These are phyloP conservation scores for Plectus sambesii DNA, from an alignment of 1,140 invertebrate genomes.

Conservation along the genomic window DNA sequence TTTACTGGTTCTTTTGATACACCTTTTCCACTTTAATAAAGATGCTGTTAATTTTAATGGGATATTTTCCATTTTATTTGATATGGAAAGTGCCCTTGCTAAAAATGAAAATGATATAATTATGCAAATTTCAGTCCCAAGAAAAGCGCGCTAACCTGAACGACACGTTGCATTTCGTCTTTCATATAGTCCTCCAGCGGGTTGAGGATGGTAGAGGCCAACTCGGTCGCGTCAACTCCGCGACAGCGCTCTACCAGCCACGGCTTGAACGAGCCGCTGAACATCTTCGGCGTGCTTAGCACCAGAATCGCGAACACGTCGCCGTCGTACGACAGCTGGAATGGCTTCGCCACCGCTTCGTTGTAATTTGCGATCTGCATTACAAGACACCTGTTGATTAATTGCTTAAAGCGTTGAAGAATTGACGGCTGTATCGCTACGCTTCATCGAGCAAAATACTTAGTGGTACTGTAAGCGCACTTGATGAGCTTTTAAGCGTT, in stretches of 20 bases:
- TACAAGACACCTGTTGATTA: too few species aligned
- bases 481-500: too few species aligned
- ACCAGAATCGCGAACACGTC: conserved; percentile 19
- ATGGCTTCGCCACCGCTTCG: conserved; percentile 10
- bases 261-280: conserved; percentile 24
- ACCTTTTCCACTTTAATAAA: conserved; percentile 9
- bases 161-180: conserved; percentile 11
- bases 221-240: conserved; percentile 11
- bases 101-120: too few species aligned
- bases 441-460: too few species aligned
- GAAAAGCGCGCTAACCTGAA: too few species aligned
- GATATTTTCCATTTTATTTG: too few species aligned
- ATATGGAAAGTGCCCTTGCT: too few species aligned
- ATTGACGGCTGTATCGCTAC: too few species aligned
- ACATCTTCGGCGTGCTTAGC: conserved; percentile 29
- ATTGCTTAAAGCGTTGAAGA: too few species aligned
- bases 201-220: conserved; percentile 13
- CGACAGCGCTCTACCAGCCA: conserved; percentile 18
- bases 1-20: conserved; percentile 1
- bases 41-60: background rate
- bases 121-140: too few species aligned
- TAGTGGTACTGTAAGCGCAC: too few species aligned
- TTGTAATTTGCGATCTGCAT: conserved; percentile 26
- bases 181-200: conserved; percentile 25
- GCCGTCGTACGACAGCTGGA: conserved; percentile 14